Evolutionary conservation across 2,113 vertebrate species (phyloP).

Genomic region (Alces alces): DNA sequence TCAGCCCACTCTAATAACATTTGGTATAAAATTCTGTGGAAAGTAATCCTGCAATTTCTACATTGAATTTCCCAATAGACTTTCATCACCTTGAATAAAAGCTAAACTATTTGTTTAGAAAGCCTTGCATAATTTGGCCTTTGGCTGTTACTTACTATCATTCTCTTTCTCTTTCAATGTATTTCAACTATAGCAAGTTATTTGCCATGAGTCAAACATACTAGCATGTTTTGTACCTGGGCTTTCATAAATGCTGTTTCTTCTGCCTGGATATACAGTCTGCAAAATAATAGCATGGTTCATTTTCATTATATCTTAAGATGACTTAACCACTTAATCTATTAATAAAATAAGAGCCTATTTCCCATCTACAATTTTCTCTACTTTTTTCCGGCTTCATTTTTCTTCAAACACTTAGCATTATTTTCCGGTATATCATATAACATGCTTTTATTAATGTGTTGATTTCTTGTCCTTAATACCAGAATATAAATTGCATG

Average conservation of each 20-base stretch:
- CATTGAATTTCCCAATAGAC: not conserved
- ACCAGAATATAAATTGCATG: not conserved
- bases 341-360: not conserved
- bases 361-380: not conserved
- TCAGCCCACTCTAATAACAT: not conserved
- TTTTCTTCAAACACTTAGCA: not conserved
- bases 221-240: not conserved
- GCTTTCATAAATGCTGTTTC: not conserved
- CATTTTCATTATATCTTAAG: not conserved
- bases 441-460: not conserved
- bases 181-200: not conserved
- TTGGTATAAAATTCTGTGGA: not conserved
- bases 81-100: not conserved
- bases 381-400: not conserved
- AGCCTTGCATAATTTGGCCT: not conserved
- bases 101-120: not conserved
- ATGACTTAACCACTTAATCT: not conserved
- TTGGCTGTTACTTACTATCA: not conserved
- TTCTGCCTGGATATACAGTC: not conserved
- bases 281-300: not conserved
- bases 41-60: not conserved
- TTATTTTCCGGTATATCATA: not conserved
- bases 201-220: not conserved
- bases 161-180: not conserved
- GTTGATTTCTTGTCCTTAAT: not conserved